These are phyloP conservation scores for Semicossyphus pulcher DNA, from an alignment of 2,113 vertebrate genomes.

Conservation along the genomic window DNA sequence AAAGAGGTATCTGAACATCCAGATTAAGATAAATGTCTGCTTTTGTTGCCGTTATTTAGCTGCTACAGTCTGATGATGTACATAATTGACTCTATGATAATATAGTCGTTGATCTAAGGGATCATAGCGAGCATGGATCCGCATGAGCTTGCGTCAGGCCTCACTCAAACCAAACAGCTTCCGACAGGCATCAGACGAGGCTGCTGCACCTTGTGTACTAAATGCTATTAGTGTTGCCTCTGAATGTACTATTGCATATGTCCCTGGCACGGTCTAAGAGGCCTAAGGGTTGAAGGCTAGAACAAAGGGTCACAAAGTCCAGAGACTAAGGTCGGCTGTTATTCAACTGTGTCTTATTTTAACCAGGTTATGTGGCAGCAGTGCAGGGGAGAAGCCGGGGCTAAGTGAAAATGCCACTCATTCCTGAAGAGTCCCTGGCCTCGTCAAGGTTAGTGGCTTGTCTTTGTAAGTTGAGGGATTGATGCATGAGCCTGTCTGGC, in stretches of 20 bases:
- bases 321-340: slow-evolving; percentile 86
- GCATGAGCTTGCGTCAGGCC: background rate
- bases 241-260: slow-evolving; percentile 15
- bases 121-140: slow-evolving; percentile 35
- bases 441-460: slow-evolving; percentile 95
- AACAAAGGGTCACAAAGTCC: slow-evolving; percentile 88
- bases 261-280: slow-evolving; percentile 41
- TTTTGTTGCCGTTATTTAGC: background rate
- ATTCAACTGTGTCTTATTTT: slow-evolving; percentile 92
- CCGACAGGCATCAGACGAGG: slow-evolving; percentile 28
- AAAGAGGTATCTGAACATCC: background rate
- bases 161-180: slow-evolving; percentile 22
- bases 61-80: background rate
- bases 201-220: slow-evolving; percentile 6
- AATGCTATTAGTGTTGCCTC: slow-evolving; percentile 41
- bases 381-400: slow-evolving; percentile 83
- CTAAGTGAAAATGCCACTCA: slow-evolving; percentile 94
- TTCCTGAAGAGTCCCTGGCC: slow-evolving; percentile 94
- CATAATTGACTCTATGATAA: slow-evolving; percentile 34
- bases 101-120: slow-evolving; percentile 22
- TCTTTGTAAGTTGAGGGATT: slow-evolving; percentile 96
- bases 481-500: slow-evolving; percentile 94
- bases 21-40: background rate
- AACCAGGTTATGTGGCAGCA: slow-evolving; percentile 91
- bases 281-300: slow-evolving; percentile 85